Conservation (phyloP, 1,140 invertebrate genomes). For the Papilio dardanus region DNA sequence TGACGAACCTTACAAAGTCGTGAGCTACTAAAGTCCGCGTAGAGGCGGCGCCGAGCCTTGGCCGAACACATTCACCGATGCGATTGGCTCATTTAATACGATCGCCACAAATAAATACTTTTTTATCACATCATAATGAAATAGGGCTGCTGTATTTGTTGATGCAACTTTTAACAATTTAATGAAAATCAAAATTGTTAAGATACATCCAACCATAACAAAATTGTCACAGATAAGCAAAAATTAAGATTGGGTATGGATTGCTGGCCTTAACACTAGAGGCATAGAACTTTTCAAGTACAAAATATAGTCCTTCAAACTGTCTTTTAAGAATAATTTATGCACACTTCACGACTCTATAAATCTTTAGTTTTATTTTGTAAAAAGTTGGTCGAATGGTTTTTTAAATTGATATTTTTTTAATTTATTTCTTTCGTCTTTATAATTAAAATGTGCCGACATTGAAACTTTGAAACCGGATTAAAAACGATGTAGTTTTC, state of each 20-base stretch:
- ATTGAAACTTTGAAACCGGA: background rate
- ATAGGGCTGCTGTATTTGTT: constrained; percentile 44
- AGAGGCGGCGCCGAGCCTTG: constrained; percentile 50
- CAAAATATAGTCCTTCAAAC: background rate
- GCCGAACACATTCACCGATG: constrained; percentile 69
- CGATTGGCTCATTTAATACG: constrained; percentile 66
- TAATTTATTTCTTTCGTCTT: background rate
- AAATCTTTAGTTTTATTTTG: constrained; percentile 5
- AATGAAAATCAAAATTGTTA: too few relatives aligned
- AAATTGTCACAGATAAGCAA: background rate
- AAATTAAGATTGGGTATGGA: background rate
- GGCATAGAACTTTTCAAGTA: background rate
- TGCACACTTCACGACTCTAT: background rate
- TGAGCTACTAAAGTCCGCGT: constrained; percentile 49
- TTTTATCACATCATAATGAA: constrained; percentile 57
- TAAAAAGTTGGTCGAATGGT: background rate
- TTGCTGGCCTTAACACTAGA: background rate
- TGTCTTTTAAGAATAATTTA: background rate
- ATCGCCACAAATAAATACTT: constrained; percentile 70
- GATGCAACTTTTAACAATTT: background rate
- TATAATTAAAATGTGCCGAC: background rate
- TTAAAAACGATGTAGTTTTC: background rate
- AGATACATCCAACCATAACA: too few relatives aligned
- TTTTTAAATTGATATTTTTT: background rate
- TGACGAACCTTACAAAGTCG: constrained; percentile 43